A percentile compares a stretch with the other conserved stretches of the same genome.
These are phyloP conservation scores for Bombus waltoni DNA, from an alignment of 1,140 invertebrate species.

Conservation along the genomic window DNA sequence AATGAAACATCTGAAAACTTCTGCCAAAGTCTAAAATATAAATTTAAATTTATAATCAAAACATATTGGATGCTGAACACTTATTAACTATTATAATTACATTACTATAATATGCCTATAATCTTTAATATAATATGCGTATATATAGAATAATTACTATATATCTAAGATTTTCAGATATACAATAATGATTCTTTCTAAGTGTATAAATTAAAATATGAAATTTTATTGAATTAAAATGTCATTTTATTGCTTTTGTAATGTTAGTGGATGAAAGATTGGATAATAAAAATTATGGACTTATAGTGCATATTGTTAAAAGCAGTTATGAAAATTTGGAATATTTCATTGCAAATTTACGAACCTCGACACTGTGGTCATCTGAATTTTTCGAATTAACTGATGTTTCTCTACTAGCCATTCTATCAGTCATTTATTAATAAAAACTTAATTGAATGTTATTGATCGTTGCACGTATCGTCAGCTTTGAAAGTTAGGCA, in stretches of 20 bases:
- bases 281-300: neutral
- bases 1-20: slow-evolving; percentile 98
- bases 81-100: too few relatives aligned
- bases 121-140: neutral
- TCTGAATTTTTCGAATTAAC: slow-evolving; percentile 77
- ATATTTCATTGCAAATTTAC: slow-evolving; percentile 28
- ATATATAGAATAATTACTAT: neutral
- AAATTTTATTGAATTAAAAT: neutral
- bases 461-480: slow-evolving; percentile 43
- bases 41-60: slow-evolving; percentile 9
- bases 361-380: slow-evolving; percentile 83
- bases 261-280: neutral
- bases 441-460: slow-evolving; percentile 38
- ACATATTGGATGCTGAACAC: too few relatives aligned
- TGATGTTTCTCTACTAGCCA: slow-evolving; percentile 76
- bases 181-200: neutral
- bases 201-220: slow-evolving; percentile 35
- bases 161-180: neutral
- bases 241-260: neutral
- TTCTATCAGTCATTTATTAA: slow-evolving; percentile 58
- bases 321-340: slow-evolving; percentile 15
- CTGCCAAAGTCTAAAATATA: slow-evolving; percentile 88
- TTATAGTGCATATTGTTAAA: neutral
- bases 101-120: too few relatives aligned
- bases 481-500: slow-evolving; percentile 12